A percentile compares a stretch with the other conserved stretches of the same genome.
Conservation (phyloP, 1,140 invertebrate genomes). For the Pinna nobilis region DNA sequence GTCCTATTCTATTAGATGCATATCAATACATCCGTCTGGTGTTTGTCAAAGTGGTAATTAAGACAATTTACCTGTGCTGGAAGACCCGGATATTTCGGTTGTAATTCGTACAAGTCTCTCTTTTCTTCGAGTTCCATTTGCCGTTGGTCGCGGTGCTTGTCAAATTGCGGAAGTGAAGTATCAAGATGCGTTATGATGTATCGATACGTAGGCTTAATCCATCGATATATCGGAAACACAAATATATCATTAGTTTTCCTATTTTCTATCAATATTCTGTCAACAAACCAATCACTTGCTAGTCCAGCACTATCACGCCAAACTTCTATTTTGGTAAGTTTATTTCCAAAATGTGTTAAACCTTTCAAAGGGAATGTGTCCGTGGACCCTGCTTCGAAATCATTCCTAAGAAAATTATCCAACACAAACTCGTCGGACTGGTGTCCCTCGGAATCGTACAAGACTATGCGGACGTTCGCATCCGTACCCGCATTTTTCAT, state of each 20-base stretch:
- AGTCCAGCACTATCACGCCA: conserved; percentile 73
- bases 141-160: conserved; percentile 70
- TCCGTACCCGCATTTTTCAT: conserved; percentile 54
- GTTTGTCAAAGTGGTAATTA: no score
- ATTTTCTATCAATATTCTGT: conserved; percentile 72
- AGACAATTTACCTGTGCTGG: conserved; percentile 77
- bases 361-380: conserved; percentile 63
- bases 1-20: no score
- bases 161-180: conserved; percentile 74
- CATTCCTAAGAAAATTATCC: conserved; percentile 71
- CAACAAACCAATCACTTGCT: conserved; percentile 75
- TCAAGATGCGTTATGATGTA: conserved; percentile 75
- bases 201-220: conserved; percentile 72
- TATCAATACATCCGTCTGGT: no score
- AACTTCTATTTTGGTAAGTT: conserved; percentile 68
- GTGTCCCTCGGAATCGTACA: conserved; percentile 67
- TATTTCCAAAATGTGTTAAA: conserved; percentile 47
- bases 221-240: conserved; percentile 75
- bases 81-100: conserved; percentile 65
- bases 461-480: conserved; percentile 57
- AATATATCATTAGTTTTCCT: conserved; percentile 63
- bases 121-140: conserved; percentile 72
- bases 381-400: conserved; percentile 72
- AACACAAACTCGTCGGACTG: conserved; percentile 64
- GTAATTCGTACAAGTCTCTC: conserved; percentile 67